Evolutionary conservation across 1,140 invertebrate genomes (phyloP).

Genomic region (Nomia melanderi): DNA sequence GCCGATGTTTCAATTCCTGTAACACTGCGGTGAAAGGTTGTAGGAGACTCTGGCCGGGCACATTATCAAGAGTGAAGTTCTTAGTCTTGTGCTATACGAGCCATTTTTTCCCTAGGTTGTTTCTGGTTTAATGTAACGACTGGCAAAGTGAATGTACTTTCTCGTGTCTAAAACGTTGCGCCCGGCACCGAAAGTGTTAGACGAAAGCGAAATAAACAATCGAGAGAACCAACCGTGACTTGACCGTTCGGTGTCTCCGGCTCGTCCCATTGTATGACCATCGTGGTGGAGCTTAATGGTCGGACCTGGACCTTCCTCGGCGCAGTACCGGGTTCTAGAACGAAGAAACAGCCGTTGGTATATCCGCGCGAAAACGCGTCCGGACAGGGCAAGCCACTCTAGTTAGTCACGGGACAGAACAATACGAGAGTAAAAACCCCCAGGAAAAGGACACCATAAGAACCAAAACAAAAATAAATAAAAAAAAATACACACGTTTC

Average conservation of each 20-base stretch:
- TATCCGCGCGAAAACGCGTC: conserved; percentile 9
- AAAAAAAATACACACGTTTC: conserved; percentile 2
- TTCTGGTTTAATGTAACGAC: no score
- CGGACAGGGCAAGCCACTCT: neutral
- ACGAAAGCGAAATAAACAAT: conserved; percentile 7
- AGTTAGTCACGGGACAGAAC: conserved; percentile 53
- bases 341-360: neutral
- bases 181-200: no score
- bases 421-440: conserved; percentile 25
- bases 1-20: no score
- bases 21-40: no score
- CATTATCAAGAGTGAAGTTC: no score
- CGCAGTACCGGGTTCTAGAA: conserved; percentile 94
- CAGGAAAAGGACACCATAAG: conserved; percentile 18
- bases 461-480: conserved; percentile 31
- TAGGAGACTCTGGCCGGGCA: no score
- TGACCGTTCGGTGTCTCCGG: conserved; percentile 98
- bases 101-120: no score
- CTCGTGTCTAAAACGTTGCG: no score
- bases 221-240: conserved; percentile 88
- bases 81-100: no score
- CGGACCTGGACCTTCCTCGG: conserved; percentile 96
- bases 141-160: no score
- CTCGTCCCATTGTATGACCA: conserved; percentile 98
- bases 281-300: conserved; percentile 95